Conservation (phyloP, 2,797 vertebrate genomes). For the Scleropages formosus region DNA sequence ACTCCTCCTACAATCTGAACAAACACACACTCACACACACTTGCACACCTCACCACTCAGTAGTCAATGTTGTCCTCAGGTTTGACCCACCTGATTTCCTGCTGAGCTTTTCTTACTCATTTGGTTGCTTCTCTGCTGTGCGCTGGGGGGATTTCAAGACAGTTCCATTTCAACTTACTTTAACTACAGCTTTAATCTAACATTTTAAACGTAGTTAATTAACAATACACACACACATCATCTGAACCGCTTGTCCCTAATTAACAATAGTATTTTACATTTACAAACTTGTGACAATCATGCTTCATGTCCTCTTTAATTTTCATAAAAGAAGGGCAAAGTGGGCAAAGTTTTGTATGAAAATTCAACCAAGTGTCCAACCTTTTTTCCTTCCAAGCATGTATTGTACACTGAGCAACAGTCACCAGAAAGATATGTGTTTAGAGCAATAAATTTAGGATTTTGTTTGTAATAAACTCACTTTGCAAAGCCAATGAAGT, state of each 20-base stretch:
- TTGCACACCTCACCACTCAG: not conserved
- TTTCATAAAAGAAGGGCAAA: not conserved
- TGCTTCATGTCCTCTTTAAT: not conserved
- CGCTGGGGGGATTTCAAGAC: constrained; percentile 65
- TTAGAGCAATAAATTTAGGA: too few species aligned
- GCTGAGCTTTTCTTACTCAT: constrained; percentile 87
- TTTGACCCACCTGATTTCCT: constrained; percentile 83
- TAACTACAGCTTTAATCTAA: not conserved
- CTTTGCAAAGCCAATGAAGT: constrained; percentile 91
- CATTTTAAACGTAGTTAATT: not conserved
- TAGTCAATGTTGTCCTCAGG: not conserved
- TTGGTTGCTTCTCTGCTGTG: constrained; percentile 92
- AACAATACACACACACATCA: too few species aligned
- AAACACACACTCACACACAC: not conserved
- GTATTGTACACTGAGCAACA: not conserved
- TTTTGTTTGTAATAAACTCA: constrained; percentile 58
- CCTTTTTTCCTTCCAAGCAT: not conserved
- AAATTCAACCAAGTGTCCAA: not conserved
- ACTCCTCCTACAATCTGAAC: not conserved
- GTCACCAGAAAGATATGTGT: not conserved
- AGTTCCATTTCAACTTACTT: not conserved
- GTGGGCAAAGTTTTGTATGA: not conserved
- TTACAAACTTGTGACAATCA: not conserved
- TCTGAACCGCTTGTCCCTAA: too few species aligned
- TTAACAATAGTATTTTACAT: not conserved